These are phyloP conservation scores for Mythimna loreyi DNA, from an alignment of 2,888 invertebrate species.

Conservation along the genomic window DNA sequence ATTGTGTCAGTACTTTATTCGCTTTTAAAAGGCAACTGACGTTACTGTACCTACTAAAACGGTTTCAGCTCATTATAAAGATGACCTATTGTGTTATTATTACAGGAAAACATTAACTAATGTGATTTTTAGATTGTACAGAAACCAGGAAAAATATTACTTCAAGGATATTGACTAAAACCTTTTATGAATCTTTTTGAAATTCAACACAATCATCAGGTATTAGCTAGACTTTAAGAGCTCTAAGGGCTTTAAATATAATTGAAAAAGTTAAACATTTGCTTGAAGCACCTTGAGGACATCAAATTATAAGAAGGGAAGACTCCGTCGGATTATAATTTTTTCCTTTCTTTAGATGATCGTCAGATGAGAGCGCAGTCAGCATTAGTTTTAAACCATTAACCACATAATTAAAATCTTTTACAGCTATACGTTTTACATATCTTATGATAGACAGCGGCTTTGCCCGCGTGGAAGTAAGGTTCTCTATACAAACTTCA, in stretches of 20 bases:
- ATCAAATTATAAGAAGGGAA: too few relatives aligned
- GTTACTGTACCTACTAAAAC: slow-evolving; percentile 14
- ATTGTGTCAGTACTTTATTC: slow-evolving; percentile 21
- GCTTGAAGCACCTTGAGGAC: too few relatives aligned
- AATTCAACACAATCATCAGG: neutral
- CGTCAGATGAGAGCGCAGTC: too few relatives aligned
- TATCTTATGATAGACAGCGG: too few relatives aligned
- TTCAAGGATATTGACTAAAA: slow-evolving; percentile 22
- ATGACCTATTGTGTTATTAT: slow-evolving; percentile 55
- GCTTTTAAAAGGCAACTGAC: slow-evolving; percentile 38
- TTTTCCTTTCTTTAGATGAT: too few relatives aligned
- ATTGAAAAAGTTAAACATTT: neutral
- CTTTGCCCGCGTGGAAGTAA: too few relatives aligned
- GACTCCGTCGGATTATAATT: too few relatives aligned
- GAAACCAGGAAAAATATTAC: slow-evolving; percentile 20
- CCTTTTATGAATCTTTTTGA: slow-evolving; percentile 18
- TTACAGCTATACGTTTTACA: too few relatives aligned
- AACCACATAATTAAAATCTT: too few relatives aligned
- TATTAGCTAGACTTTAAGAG: neutral
- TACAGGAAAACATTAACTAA: slow-evolving; percentile 54
- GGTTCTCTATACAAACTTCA: too few relatives aligned
- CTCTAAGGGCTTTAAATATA: neutral
- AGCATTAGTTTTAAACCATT: too few relatives aligned
- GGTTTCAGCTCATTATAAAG: slow-evolving; percentile 39
- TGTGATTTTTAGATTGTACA: slow-evolving; percentile 34